A percentile compares a stretch with the other conserved stretches of the same genome.
Conservation (phyloP, 2,888 invertebrate species). For the Mesorhabditis spiculigera region DNA sequence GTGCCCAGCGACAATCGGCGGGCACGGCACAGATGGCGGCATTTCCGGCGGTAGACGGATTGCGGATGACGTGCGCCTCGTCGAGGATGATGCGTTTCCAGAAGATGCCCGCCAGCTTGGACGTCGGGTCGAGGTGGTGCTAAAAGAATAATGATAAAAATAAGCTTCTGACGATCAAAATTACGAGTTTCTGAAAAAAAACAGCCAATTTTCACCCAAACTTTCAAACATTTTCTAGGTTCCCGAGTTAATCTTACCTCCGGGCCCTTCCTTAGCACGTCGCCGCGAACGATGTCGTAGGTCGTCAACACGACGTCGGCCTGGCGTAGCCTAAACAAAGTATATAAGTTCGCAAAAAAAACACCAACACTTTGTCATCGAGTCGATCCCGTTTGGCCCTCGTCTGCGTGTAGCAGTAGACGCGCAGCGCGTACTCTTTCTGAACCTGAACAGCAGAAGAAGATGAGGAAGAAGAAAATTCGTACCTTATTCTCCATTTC, state of each 20-base stretch:
- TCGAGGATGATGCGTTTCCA: constrained; percentile 87
- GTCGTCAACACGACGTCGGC: constrained; percentile 84
- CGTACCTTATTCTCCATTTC: constrained; percentile 66
- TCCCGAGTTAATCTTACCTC: too few species aligned
- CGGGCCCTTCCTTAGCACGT: background rate
- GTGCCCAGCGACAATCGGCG: constrained; percentile 73
- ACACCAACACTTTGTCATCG: background rate
- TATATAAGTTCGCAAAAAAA: background rate
- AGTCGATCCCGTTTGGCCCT: background rate
- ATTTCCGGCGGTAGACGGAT: constrained; percentile 64
- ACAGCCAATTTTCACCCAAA: too few species aligned
- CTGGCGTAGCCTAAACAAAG: constrained; percentile 35
- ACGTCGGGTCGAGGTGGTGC: too few species aligned
- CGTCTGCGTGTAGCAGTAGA: background rate
- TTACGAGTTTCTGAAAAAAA: too few species aligned
- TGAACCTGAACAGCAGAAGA: constrained; percentile 4
- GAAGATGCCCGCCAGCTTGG: constrained; percentile 62
- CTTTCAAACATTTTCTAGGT: too few species aligned
- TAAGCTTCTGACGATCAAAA: too few species aligned
- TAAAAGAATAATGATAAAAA: too few species aligned
- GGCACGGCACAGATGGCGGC: constrained; percentile 70
- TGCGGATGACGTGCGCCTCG: constrained; percentile 87
- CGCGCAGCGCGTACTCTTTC: constrained; percentile 8
- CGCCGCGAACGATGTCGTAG: constrained; percentile 70
- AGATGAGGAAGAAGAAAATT: background rate